Base-by-base conservation (phyloP, 2,888 invertebrate species). In the Dermolepida albohirtum region DNA sequence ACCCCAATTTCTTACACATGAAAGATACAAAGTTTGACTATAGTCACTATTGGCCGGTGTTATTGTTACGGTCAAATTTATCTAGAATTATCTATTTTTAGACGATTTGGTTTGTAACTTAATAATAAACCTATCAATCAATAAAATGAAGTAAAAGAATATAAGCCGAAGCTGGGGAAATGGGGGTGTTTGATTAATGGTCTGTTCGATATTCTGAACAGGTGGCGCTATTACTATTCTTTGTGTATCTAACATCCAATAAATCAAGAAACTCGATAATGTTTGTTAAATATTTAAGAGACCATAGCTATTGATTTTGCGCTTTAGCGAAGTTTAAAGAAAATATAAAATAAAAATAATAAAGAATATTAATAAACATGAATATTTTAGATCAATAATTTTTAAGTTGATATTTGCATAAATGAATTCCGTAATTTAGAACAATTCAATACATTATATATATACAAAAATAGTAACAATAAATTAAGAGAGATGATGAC, bases 151-250 rank as follows among this genome's bases (percentile, higher is more conserved):
- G 47, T 27, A 59, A 47, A 34, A 43, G 27, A 44, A 12, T 14
- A 10, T 27, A 44, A 44, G n/a, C 0, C n/a, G 12, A 44, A 7
- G 44, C 29, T 10, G 10, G 27, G 27, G 14, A 59, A 29, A 29
- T 29, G 29, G 12, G 12, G 27, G 8, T 40, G 27, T 59, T 59
- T 59, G 59, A 59, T 59, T 59, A 59, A 59, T 59, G 59, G 44
- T 12, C 22, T 27, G 7, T 44, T 59, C 44, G 29, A 44, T 59
- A 59, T 44, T 40, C 55, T 29, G 59, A 59, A 29, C 59, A 59
- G 59, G 59, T 59, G 59, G 44, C 16, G 44, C 29, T 29, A 59
- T 59, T 59, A 59, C 44, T 44, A 44, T 27, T 47, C 29, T 14
- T 27, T 14, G 7, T 43, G 12, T 59, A 59, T 44, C 29, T 14